Percentiles rank a stretch among this genome's conserved stretches.
Evolutionary conservation across 1,140 invertebrate species (phyloP).

Genomic region (Phymorhynchus buccinoides): DNA sequence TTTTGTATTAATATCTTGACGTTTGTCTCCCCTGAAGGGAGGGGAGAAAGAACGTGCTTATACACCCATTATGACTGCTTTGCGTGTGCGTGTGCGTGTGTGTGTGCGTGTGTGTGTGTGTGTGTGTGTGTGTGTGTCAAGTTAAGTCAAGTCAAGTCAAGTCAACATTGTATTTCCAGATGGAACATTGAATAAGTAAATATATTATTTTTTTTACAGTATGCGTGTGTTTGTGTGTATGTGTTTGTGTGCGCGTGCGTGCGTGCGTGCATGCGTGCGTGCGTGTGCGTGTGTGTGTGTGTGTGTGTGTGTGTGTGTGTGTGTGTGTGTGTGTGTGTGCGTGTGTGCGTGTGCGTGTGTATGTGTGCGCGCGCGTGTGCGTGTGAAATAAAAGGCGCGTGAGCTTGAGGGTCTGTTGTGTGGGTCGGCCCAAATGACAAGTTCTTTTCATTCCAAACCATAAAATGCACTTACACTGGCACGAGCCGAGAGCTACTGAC

Average conservation of each 20-base stretch:
- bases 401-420: too few species aligned
- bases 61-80: not conserved
- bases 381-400: too few species aligned
- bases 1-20: not conserved
- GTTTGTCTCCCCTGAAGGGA: not conserved
- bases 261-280: not conserved
- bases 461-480: too few species aligned
- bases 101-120: conserved; percentile 4
- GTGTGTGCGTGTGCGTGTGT: too few species aligned
- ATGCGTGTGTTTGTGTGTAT: not conserved
- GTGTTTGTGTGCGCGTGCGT: not conserved
- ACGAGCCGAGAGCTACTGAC: too few species aligned
- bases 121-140: not conserved
- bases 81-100: not conserved
- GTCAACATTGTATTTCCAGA: too few species aligned
- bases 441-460: too few species aligned
- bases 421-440: too few species aligned
- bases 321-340: conserved; percentile 1
- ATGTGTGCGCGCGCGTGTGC: too few species aligned
- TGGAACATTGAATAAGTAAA: too few species aligned
- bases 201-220: not conserved
- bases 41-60: not conserved
- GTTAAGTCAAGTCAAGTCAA: not conserved
- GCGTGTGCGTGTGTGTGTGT: conserved; percentile 22
- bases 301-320: conserved; percentile 13